A percentile compares a stretch with the other conserved stretches of the same genome.
These are phyloP conservation scores for Heliconius nattereri DNA, from an alignment of 1,140 invertebrate genomes.

Conservation along the genomic window DNA sequence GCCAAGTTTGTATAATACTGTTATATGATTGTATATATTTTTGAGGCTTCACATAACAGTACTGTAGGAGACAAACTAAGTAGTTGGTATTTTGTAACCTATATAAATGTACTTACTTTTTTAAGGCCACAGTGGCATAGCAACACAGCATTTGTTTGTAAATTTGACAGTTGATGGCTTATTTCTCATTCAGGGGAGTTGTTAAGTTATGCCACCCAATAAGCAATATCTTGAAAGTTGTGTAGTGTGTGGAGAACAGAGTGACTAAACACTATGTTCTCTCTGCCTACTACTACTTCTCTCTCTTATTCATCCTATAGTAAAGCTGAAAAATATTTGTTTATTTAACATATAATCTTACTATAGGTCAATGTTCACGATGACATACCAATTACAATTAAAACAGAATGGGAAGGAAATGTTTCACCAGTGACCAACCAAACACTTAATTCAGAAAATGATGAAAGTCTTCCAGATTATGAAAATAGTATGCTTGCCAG, in stretches of 20 bases:
- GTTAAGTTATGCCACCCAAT: too few species aligned
- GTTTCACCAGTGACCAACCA: constrained; percentile 52
- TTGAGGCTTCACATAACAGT: background rate
- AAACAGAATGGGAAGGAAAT: constrained; percentile 69
- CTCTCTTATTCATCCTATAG: too few species aligned
- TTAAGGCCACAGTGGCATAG: too few species aligned
- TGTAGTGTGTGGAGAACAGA: too few species aligned
- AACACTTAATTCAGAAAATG: constrained; percentile 61
- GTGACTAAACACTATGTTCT: too few species aligned
- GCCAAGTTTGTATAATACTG: constrained; percentile 47
- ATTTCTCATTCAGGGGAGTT: too few species aligned
- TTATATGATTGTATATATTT: background rate
- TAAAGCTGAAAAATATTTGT: background rate
- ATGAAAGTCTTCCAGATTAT: constrained; percentile 75
- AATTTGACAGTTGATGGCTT: too few species aligned
- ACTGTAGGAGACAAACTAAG: background rate
- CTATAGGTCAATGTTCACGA: constrained; percentile 37
- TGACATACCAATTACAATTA: constrained; percentile 66
- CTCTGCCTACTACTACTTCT: too few species aligned
- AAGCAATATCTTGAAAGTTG: too few species aligned
- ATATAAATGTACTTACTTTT: background rate
- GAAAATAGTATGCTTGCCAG: constrained; percentile 81
- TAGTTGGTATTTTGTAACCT: background rate
- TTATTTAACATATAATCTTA: background rate
- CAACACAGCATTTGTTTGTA: too few species aligned